These are phyloP conservation scores for Centropyge bicolor DNA, from an alignment of 2,797 vertebrate species.

Conservation along the genomic window DNA sequence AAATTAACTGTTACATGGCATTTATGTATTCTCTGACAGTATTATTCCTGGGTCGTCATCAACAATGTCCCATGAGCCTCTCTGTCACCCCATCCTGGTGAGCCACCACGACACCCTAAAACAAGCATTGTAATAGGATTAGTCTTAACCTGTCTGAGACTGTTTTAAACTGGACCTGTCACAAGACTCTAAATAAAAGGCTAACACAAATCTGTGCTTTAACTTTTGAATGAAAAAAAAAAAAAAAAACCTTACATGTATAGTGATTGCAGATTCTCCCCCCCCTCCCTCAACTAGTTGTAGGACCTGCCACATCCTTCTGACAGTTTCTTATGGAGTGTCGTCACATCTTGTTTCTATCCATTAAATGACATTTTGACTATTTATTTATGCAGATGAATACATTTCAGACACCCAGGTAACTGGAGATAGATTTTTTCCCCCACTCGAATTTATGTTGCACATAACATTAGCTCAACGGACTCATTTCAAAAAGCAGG, in stretches of 20 bases:
- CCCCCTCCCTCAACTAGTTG: background rate
- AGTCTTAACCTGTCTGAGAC: slow-evolving; percentile 15
- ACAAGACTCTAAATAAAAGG: background rate
- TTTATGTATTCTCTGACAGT: background rate
- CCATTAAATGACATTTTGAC: too few species aligned
- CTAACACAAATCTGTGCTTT: background rate
- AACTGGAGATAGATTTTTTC: background rate
- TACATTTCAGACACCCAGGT: background rate
- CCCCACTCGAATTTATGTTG: too few species aligned
- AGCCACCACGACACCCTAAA: slow-evolving; percentile 25
- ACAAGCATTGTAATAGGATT: slow-evolving; percentile 54
- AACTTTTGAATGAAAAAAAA: background rate
- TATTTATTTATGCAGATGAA: background rate
- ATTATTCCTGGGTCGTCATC: background rate
- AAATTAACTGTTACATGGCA: background rate
- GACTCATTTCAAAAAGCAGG: background rate
- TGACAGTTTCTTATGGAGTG: background rate
- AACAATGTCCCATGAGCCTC: background rate
- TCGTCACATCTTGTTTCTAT: background rate
- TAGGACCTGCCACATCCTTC: background rate
- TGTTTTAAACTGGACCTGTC: slow-evolving; percentile 8
- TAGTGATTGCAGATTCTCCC: background rate
- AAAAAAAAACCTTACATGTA: too few species aligned
- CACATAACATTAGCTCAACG: too few species aligned
- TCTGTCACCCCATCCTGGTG: background rate